Evolutionary conservation across 2,888 invertebrate genomes (phyloP).

Genomic region (Philonicus albiceps): DNA sequence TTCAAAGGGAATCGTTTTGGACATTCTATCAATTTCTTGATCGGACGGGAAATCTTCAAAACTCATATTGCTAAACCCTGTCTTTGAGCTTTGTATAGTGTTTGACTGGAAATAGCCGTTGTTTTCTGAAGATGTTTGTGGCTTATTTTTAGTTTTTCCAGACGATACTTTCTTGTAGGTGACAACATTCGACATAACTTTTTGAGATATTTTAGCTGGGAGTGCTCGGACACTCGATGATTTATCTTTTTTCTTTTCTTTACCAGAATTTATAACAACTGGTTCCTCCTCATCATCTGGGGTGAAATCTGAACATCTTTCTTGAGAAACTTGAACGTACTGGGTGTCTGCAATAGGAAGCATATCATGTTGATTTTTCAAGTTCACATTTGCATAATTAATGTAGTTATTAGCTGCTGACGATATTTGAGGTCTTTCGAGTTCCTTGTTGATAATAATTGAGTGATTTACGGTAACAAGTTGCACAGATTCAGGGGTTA

Average conservation of each 20-base stretch:
- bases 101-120: constrained; percentile 60
- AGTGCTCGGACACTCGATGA: constrained; percentile 59
- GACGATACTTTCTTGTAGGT: constrained; percentile 60
- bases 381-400: constrained; percentile 50
- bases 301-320: constrained; percentile 60
- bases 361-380: constrained; percentile 53
- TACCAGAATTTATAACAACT: constrained; percentile 56
- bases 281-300: constrained; percentile 62
- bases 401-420: constrained; percentile 47
- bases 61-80: constrained; percentile 77
- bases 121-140: constrained; percentile 46
- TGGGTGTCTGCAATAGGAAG: constrained; percentile 61
- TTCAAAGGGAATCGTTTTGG: constrained; percentile 69
- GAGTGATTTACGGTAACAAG: constrained; percentile 62
- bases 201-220: constrained; percentile 62
- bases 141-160: constrained; percentile 53
- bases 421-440: constrained; percentile 51
- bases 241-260: constrained; percentile 61
- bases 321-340: constrained; percentile 60
- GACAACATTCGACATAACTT: constrained; percentile 57
- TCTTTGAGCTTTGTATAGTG: constrained; percentile 63
- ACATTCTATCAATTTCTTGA: constrained; percentile 63
- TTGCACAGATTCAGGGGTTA: constrained; percentile 51
- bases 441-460: constrained; percentile 62
- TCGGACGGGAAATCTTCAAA: constrained; percentile 78